Evolutionary conservation across 2,888 invertebrate genomes (phyloP).

Genomic region (Coenonympha glycerion): DNA sequence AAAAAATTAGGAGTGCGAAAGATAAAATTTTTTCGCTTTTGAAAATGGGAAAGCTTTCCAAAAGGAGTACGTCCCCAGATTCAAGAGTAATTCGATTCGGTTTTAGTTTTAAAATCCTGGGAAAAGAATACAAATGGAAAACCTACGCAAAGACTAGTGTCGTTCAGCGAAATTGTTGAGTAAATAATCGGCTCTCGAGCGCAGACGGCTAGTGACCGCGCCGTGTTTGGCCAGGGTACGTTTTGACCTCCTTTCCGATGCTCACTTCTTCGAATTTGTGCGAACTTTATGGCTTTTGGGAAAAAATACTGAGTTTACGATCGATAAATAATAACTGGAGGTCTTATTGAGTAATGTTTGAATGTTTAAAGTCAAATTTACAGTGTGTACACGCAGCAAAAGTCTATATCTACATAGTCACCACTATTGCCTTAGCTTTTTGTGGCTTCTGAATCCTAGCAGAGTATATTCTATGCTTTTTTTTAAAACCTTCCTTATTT

Average conservation of each 20-base stretch:
- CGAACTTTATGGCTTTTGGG: not conserved
- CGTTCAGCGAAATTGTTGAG: slow-evolving; percentile 23
- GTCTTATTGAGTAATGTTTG: not conserved
- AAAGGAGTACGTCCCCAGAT: too few species aligned
- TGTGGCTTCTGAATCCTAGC: too few species aligned
- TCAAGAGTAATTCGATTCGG: too few species aligned
- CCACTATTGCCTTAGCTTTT: too few species aligned
- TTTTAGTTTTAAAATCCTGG: not conserved
- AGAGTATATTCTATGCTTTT: too few species aligned
- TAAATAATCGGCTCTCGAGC: slow-evolving; percentile 17
- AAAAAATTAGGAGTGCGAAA: too few species aligned
- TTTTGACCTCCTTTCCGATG: slow-evolving; percentile 14
- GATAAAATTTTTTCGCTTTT: too few species aligned
- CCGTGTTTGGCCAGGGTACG: slow-evolving; percentile 8
- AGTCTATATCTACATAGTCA: too few species aligned
- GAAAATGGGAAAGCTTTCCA: too few species aligned
- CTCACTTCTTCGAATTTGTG: not conserved
- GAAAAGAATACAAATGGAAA: not conserved
- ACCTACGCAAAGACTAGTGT: not conserved
- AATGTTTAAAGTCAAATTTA: not conserved
- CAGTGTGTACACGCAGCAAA: too few species aligned
- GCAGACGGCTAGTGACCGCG: slow-evolving; percentile 5
- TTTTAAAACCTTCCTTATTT: too few species aligned
- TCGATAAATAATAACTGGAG: not conserved
- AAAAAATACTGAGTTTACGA: not conserved